Base-by-base conservation (phyloP, 2,113 vertebrate genomes). In the Nesoenas mayeri region DNA sequence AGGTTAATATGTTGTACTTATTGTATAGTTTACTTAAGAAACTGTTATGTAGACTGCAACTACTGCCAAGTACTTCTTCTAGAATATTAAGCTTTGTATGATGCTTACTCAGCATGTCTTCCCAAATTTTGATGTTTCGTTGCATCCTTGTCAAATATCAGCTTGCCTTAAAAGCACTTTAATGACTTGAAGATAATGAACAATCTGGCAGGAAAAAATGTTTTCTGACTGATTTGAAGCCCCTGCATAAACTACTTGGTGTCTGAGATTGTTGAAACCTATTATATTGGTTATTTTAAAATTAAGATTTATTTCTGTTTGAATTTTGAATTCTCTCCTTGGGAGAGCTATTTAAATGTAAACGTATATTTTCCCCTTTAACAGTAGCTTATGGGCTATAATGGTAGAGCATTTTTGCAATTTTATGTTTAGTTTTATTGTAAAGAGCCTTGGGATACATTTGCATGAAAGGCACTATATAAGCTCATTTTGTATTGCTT, bases 351-450 rank as follows among this genome's bases (percentile, higher is more conserved):
- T 96, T 96, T 93, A 82, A 87, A 94, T 88, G 51, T 80, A 83
- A 96, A 87, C 1, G 1, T 71, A 72, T 88, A 91, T 95, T 96
- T 92, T 91, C 74, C 88, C 67, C 75, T 95, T 89, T 93, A 95
- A 48, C 81, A 91, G 75, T 87, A 85, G 56, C 87, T 96, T 97
- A 92, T 95, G 58, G 53, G 51, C 89, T 95, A 75, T 97, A 97
- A 93, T 73, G 70, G 65, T 54, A 73, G 86, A 94, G 51, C 25
- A 72, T 91, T 97, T 97, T 88, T 86, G 88, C 85, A 96, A 91
- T 96, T 96, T 98, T 95, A 95, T 96, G 80, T 86, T 97, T 96
- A 96, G 86, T 96, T 97, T 97, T 97, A 97, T 96, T 88, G 72
- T 96, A 96, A 97, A 96, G 72, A 94, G 97, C 82, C 84, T 94